phyloP scores from a whole-genome alignment of 2,113 vertebrate species.

The Thalassoma bifasciatum region DNA sequence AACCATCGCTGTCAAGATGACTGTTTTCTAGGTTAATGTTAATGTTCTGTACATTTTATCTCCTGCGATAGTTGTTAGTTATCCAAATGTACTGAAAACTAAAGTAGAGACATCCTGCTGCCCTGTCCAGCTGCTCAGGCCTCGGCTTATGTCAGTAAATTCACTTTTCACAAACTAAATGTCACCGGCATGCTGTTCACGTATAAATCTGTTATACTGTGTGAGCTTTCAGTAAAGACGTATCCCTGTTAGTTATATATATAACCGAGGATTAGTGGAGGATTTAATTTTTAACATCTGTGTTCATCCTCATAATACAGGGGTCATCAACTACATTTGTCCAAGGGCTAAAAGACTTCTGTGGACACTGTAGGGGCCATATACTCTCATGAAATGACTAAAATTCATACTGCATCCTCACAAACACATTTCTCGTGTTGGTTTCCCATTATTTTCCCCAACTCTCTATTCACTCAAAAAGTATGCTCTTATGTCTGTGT shows the following conservation, averaged over 20 bases:
- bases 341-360: too few relatives aligned
- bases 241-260: background rate
- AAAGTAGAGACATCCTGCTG: background rate
- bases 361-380: too few relatives aligned
- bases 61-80: background rate
- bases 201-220: background rate
- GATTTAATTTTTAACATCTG: background rate
- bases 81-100: background rate
- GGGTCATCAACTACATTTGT: too few relatives aligned
- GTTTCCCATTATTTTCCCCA: too few relatives aligned
- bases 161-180: background rate
- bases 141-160: background rate
- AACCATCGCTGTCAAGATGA: background rate
- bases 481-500: too few relatives aligned
- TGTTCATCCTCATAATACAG: too few relatives aligned
- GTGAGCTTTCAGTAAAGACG: background rate
- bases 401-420: too few relatives aligned
- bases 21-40: background rate
- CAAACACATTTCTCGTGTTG: too few relatives aligned
- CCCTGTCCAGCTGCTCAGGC: background rate
- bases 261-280: background rate
- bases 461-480: too few relatives aligned
- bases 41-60: background rate
- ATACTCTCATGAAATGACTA: too few relatives aligned
- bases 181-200: background rate